Base-by-base conservation (phyloP, 2,797 vertebrate species). In the Enteromius anoplus region DNA sequence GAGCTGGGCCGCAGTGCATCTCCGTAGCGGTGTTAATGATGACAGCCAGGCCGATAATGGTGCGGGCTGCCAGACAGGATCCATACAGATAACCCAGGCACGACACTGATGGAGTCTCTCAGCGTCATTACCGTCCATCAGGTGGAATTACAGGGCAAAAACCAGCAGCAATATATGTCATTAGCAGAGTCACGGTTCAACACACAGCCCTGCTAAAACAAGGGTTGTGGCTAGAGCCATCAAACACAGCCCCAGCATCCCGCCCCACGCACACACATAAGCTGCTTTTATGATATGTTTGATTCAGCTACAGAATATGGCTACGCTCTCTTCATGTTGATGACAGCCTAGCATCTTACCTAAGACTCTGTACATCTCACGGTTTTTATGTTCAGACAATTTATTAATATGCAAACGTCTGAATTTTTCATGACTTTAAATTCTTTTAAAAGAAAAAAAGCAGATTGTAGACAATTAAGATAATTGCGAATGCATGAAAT, bases 71-170 rank as follows among this genome's bases (percentile, higher is more conserved):
- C 88, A 91, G 90, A 91, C 89, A 69, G 88, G 84, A 89, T 93
- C 91, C 91, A 90, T 92, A 92, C 88, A 93, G 89, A 93, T 93
- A 91, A 93, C 91, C 90, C 91, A 86, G 90, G 91, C 88, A 92
- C 88, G 91, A 91, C 89, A 92, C 87, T 91, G 80, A 87, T 89
- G 86, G 84, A 89, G 90, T 90, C 90, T 91, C 89, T 92, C 90
- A 85, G 85, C 12, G 86, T 89, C 86, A 94, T 94, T 91, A 93
- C 91, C 84, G 85, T 92, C 91, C 91, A 91, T 93, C 92, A 92
- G 88, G 80, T 87, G 86, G 87, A 94, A 92, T 93, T 93, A 93
- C 92, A 45, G 84, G 87, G 89, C 88, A 85, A 91, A 88, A 82
- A 84, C 84, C 86, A 80, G 90, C 88, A 86, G 88, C 88, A 90